Evolutionary conservation across 2,797 vertebrate species (phyloP), one percentile per base, ranked within the genome.

Genomic region (Chelon auratus): DNA sequence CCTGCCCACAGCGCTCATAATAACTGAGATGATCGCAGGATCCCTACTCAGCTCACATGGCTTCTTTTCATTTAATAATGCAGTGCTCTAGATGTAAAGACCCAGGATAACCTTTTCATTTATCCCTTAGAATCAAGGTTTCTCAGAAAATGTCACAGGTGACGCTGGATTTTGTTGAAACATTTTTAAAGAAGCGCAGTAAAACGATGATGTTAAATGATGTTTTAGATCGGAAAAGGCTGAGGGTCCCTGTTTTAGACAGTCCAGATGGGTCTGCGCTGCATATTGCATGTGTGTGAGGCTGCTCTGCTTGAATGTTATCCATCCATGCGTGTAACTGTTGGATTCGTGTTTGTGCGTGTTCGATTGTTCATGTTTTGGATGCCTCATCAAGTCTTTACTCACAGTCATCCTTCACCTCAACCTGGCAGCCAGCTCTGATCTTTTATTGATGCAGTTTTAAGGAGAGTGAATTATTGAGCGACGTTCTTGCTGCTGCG

Each of bases 371-470:
- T 54, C 30, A 3, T 68, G 42, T 67, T 72, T 56, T 17, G 17
- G 13, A 55, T 57, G 37, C n/a, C 53, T 75, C 20, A 20, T 73
- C 58, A 55, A 69, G 5, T 52, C 40, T 62, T 72, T 47, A 78
- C 67, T 55, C 5, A 5, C 65, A 51, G 39, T 81, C 78, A 51
- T 86, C 71, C 14, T 57, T 76, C 55, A 62, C 80, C 72, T 74
- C 73, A 42, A 30, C 14, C 3, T 30, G 14, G 66, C 72, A 37
- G 75, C 76, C 60, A 53, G 40, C 64, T 78, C 63, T 60, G 80
- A 92, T 93, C 77, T 92, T 92, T 93, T 93, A 93, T 94, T 94
- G 75, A 93, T 92, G 87, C 68, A 30, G 80, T 89, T 92, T 91
- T 87, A 89, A 85, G 75, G 57, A 81, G 79, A 84, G 83, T 93